Conservation (phyloP, 2,797 vertebrate genomes). For the Lithobates pipiens region DNA sequence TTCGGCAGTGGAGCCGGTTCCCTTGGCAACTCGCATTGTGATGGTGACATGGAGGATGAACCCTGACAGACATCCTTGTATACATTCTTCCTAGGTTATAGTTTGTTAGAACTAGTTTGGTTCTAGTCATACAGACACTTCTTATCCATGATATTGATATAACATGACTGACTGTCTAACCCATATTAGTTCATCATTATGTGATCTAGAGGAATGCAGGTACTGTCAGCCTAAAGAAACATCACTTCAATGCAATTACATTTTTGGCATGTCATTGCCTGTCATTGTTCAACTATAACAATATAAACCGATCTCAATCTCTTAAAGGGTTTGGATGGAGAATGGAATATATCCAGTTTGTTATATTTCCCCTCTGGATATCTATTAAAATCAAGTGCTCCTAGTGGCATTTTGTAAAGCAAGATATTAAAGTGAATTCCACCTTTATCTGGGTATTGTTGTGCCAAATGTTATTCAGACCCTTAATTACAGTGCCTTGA, state of each 20-base stretch:
- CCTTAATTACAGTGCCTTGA: no score
- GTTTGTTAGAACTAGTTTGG: neutral
- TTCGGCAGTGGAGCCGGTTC: slow-evolving; percentile 35
- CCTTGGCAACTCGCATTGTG: slow-evolving; percentile 33
- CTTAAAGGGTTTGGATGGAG: no score
- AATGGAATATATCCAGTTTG: no score
- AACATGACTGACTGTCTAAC: slow-evolving; percentile 1
- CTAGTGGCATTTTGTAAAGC: no score
- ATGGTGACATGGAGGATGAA: slow-evolving; percentile 15
- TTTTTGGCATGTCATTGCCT: neutral
- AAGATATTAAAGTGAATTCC: no score
- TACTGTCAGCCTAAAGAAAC: neutral
- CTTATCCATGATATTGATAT: slow-evolving; percentile 14
- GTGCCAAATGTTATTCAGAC: no score
- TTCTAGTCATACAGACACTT: neutral
- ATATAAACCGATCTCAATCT: no score
- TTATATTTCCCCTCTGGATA: no score
- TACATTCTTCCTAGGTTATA: neutral
- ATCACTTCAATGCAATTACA: neutral
- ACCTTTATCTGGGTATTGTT: no score
- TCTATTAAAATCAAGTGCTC: no score
- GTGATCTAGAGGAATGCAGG: slow-evolving; percentile 17
- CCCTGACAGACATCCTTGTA: neutral
- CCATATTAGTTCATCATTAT: slow-evolving; percentile 1
- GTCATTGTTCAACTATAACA: neutral